Percentiles rank a stretch among this genome's conserved stretches.
These are phyloP conservation scores for Chaunax sp. DNA, from an alignment of 2,797 vertebrate species.

Conservation along the genomic window DNA sequence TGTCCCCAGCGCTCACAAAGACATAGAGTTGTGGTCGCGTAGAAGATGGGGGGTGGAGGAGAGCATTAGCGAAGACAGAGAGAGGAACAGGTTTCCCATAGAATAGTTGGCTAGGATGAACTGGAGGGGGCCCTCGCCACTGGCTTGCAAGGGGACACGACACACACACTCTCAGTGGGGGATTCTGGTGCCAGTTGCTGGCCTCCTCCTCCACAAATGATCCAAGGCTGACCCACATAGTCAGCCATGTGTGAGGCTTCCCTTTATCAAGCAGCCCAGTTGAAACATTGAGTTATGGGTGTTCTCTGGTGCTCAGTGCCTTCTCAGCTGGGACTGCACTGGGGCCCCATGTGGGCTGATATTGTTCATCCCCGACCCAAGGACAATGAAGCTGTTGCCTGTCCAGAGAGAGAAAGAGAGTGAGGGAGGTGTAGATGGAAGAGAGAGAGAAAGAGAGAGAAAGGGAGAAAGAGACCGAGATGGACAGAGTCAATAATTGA, in stretches of 20 bases:
- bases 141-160: slow-evolving; percentile 69
- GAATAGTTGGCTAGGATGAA: slow-evolving; percentile 69
- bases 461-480: slow-evolving; percentile 56
- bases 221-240: slow-evolving; percentile 85
- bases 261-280: slow-evolving; percentile 77
- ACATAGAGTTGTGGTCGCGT: slow-evolving; percentile 70
- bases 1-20: slow-evolving; percentile 80
- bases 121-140: slow-evolving; percentile 60
- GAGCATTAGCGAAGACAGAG: slow-evolving; percentile 42
- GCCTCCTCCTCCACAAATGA: slow-evolving; percentile 81
- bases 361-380: slow-evolving; percentile 78
- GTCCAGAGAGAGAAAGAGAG: slow-evolving; percentile 43
- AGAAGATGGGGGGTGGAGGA: slow-evolving; percentile 62
- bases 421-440: slow-evolving; percentile 10
- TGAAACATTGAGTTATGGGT: slow-evolving; percentile 83
- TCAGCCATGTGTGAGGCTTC: slow-evolving; percentile 83
- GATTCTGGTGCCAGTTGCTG: slow-evolving; percentile 81
- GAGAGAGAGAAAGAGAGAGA: slow-evolving; percentile 22
- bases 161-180: slow-evolving; percentile 70
- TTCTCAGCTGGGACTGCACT: slow-evolving; percentile 74
- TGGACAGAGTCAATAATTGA: slow-evolving; percentile 63
- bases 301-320: slow-evolving; percentile 76
- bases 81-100: slow-evolving; percentile 77
- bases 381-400: slow-evolving; percentile 77
- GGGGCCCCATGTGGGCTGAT: slow-evolving; percentile 77